Evolutionary conservation across 1,140 invertebrate species (phyloP).

Genomic region (Anoplolepis gracilipes): DNA sequence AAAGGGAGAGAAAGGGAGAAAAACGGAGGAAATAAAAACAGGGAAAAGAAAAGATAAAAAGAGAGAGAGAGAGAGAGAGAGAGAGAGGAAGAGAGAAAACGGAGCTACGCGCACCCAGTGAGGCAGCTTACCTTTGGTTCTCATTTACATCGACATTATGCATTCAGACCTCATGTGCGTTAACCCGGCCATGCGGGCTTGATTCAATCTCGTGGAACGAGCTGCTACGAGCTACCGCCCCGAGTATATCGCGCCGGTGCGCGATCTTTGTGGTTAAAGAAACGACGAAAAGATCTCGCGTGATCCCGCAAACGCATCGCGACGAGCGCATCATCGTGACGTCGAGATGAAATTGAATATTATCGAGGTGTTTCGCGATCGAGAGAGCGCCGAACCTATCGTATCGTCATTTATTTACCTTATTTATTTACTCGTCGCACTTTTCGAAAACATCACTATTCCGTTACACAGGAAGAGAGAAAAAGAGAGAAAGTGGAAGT

Average conservation of each 20-base stretch:
- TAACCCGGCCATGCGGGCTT: slow-evolving; percentile 66
- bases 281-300: slow-evolving; percentile 17
- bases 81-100: slow-evolving; percentile 7
- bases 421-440: too few species aligned
- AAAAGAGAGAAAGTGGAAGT: neutral
- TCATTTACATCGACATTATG: slow-evolving; percentile 76
- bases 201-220: slow-evolving; percentile 72
- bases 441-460: too few species aligned
- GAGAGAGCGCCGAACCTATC: slow-evolving; percentile 1
- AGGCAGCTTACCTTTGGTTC: slow-evolving; percentile 68
- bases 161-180: slow-evolving; percentile 73
- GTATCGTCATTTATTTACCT: slow-evolving; percentile 39
- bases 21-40: slow-evolving; percentile 40
- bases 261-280: slow-evolving; percentile 22
- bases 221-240: slow-evolving; percentile 50
- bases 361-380: slow-evolving; percentile 44
- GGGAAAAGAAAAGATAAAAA: neutral
- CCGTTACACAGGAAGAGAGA: neutral
- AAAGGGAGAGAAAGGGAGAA: neutral
- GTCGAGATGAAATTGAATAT: slow-evolving; percentile 40
- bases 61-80: neutral
- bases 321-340: slow-evolving; percentile 18
- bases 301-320: neutral
- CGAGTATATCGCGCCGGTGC: neutral
- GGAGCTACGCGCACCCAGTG: neutral